Percentiles rank a stretch among this genome's conserved stretches.
Evolutionary conservation across 1,140 invertebrate species (phyloP).

Genomic region (Liolophura sinensis): DNA sequence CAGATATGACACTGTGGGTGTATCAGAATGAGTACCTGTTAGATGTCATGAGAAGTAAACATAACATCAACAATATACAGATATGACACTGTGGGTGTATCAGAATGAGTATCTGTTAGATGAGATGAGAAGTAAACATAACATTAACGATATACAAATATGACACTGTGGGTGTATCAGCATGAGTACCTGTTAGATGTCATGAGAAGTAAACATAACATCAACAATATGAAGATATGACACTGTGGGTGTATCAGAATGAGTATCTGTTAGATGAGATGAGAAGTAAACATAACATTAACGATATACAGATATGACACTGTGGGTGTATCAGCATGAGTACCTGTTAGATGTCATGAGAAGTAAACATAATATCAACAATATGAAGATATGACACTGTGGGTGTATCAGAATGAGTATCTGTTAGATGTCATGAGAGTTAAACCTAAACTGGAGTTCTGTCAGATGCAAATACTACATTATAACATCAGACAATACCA

Average conservation of each 20-base stretch:
- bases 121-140: background rate
- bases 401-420: background rate
- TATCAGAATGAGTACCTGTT: background rate
- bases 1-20: too few relatives aligned
- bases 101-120: background rate
- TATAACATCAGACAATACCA: background rate
- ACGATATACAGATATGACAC: too few relatives aligned
- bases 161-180: background rate
- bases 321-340: background rate
- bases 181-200: background rate
- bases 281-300: background rate
- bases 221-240: background rate
- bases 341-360: background rate
- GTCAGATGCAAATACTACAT: background rate
- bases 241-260: background rate
- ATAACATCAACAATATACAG: background rate
- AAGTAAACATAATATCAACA: conserved; percentile 19
- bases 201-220: background rate
- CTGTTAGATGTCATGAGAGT: background rate
- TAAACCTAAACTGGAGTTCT: too few relatives aligned
- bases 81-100: background rate
- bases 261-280: background rate
- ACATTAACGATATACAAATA: background rate
- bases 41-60: background rate
- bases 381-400: too few relatives aligned